phyloP scores from a whole-genome alignment of 2,888 invertebrate species.

The Ochropleura leucogaster region DNA sequence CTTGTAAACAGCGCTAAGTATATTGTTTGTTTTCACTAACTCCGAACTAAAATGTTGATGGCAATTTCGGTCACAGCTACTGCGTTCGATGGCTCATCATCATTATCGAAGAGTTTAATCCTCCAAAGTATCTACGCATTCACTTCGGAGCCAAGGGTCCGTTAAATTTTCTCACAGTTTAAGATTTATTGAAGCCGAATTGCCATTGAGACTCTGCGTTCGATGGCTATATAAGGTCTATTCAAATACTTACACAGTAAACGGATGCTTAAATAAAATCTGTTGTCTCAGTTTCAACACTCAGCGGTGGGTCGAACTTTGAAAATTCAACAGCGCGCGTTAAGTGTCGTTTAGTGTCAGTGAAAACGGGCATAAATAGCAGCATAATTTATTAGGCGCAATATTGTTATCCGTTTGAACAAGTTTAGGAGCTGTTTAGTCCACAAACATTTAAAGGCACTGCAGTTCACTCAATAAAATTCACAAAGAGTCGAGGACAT shows the following conservation, averaged over 20 bases:
- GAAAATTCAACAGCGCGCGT: neutral
- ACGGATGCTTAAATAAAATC: neutral
- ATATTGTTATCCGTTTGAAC: constrained; percentile 1
- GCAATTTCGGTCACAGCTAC: neutral
- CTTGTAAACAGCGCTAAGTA: neutral
- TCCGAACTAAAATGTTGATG: neutral
- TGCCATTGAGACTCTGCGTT: neutral
- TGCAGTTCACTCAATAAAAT: neutral
- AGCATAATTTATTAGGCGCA: neutral
- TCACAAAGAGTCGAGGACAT: neutral
- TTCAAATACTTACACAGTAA: neutral
- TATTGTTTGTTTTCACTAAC: neutral
- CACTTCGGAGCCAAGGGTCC: too few species aligned
- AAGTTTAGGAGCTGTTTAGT: constrained; percentile 1
- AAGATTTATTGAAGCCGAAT: too few species aligned
- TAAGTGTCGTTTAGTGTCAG: neutral
- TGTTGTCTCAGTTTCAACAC: neutral
- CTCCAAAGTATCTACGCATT: too few species aligned
- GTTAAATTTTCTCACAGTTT: too few species aligned
- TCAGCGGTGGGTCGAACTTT: neutral
- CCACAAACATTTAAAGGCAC: constrained; percentile 8
- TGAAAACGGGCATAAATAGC: constrained; percentile 1
- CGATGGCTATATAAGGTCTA: neutral
- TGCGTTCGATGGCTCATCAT: neutral
- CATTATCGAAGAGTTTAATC: too few species aligned